These are phyloP conservation scores for Mus minutoides DNA, from an alignment of 2,797 vertebrate species.

Conservation along the genomic window DNA sequence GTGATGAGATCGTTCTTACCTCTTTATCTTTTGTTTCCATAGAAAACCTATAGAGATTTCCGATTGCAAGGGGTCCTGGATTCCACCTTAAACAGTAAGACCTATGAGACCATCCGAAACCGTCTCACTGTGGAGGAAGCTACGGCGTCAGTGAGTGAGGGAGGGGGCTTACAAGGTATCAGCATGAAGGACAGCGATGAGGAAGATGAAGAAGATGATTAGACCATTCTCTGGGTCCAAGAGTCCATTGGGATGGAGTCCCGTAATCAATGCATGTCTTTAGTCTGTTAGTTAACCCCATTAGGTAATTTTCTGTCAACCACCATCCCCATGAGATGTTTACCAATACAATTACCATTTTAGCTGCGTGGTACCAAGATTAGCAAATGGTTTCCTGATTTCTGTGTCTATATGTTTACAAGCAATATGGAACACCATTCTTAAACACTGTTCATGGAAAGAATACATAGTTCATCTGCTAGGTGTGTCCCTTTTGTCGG, in stretches of 20 bases:
- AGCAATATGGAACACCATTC: conserved; percentile 99
- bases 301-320: conserved; percentile 97
- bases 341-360: conserved; percentile 95
- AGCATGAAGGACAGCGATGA: conserved; percentile 99
- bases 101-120: conserved; percentile 98
- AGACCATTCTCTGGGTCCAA: conserved; percentile 84
- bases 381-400: conserved; percentile 95
- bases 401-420: conserved; percentile 99
- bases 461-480: conserved; percentile 93
- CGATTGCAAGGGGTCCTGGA: conserved; percentile 98
- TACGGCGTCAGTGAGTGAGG: conserved; percentile 96
- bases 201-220: conserved; percentile 96
- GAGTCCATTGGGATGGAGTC: conserved; percentile 91
- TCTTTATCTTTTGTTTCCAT: conserved; percentile 62
- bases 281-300: conserved; percentile 96
- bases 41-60: conserved; percentile 99
- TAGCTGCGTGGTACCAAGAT: conserved; percentile 97
- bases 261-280: conserved; percentile 99
- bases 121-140: conserved; percentile 97
- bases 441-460: conserved; percentile 96
- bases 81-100: conserved; percentile 99
- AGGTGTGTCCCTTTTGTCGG: conserved; percentile 96
- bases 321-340: conserved; percentile 96
- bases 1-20: background rate
- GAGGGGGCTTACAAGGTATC: conserved; percentile 96